A percentile compares a stretch with the other conserved stretches of the same genome.
Evolutionary conservation across 2,888 invertebrate genomes (phyloP).

Genomic region (Embidobia sp.): DNA sequence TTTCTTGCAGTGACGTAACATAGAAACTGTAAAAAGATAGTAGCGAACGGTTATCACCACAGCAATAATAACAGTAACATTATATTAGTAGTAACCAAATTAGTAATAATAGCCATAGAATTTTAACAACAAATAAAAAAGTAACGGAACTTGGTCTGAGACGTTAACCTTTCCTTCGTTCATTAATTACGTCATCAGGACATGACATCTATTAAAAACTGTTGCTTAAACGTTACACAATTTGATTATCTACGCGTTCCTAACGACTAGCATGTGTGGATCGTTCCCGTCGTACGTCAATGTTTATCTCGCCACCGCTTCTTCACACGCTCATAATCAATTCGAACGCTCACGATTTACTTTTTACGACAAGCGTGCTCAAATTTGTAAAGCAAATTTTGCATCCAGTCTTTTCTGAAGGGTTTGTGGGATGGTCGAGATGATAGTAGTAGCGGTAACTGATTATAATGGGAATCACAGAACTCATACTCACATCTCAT

Average conservation of each 20-base stretch:
- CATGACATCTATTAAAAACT: too few species aligned
- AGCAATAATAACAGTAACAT: too few species aligned
- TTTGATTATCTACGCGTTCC: background rate
- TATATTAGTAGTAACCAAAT: too few species aligned
- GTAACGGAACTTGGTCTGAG: too few species aligned
- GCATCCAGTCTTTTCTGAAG: background rate
- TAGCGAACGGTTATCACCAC: too few species aligned
- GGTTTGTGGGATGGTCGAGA: slow-evolving; percentile 7
- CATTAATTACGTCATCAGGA: too few species aligned
- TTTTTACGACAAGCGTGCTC: background rate
- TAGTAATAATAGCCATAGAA: too few species aligned
- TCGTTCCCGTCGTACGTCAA: slow-evolving; percentile 10
- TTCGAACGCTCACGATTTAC: slow-evolving; percentile 3
- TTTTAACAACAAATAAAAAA: too few species aligned
- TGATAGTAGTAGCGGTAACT: slow-evolving; percentile 14
- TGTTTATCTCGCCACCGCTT: slow-evolving; percentile 32
- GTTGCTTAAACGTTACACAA: too few species aligned
- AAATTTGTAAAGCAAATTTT: background rate
- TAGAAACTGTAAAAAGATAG: too few species aligned
- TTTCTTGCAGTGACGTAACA: too few species aligned
- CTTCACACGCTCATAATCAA: slow-evolving; percentile 22
- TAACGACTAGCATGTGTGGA: slow-evolving; percentile 29
- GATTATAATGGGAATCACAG: slow-evolving; percentile 8
- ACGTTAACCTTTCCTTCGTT: too few species aligned
- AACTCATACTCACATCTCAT: slow-evolving; percentile 45